Evolutionary conservation across 2,888 invertebrate genomes (phyloP).

Genomic region (Chrysolina haemoptera): DNA sequence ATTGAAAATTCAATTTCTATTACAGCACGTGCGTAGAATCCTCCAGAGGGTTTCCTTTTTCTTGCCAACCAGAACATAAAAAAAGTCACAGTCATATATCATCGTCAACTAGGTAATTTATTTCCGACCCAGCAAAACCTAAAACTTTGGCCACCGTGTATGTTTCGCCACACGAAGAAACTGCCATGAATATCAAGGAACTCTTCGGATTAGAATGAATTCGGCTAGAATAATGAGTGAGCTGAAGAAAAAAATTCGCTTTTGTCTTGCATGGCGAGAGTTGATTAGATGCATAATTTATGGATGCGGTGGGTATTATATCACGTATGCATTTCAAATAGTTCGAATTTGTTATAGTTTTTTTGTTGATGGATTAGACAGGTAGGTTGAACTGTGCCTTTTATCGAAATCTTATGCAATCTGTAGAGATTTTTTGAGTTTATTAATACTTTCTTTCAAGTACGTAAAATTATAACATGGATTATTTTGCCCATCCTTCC

Average conservation of each 20-base stretch:
- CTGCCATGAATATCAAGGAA: background rate
- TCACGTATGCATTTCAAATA: background rate
- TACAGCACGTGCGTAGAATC: too few relatives aligned
- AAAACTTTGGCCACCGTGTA: background rate
- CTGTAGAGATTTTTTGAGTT: too few relatives aligned
- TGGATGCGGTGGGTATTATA: background rate
- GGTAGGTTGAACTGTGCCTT: background rate
- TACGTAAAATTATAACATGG: background rate
- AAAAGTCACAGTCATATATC: too few relatives aligned
- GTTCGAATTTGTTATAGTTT: background rate
- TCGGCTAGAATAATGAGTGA: constrained; percentile 13
- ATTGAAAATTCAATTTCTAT: too few relatives aligned
- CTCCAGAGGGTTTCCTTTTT: too few relatives aligned
- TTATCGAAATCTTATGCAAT: too few relatives aligned
- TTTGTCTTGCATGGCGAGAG: constrained; percentile 17
- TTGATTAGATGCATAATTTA: constrained; percentile 20
- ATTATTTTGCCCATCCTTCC: too few relatives aligned
- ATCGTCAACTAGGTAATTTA: too few relatives aligned
- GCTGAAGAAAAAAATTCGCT: background rate
- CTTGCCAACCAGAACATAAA: too few relatives aligned
- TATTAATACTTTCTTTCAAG: background rate
- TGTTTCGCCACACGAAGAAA: background rate
- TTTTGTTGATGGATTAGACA: background rate
- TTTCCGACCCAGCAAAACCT: too few relatives aligned
- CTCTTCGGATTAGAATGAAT: background rate